phyloP scores from a whole-genome alignment of 2,888 invertebrate species.

The Sialis fuliginosa region DNA sequence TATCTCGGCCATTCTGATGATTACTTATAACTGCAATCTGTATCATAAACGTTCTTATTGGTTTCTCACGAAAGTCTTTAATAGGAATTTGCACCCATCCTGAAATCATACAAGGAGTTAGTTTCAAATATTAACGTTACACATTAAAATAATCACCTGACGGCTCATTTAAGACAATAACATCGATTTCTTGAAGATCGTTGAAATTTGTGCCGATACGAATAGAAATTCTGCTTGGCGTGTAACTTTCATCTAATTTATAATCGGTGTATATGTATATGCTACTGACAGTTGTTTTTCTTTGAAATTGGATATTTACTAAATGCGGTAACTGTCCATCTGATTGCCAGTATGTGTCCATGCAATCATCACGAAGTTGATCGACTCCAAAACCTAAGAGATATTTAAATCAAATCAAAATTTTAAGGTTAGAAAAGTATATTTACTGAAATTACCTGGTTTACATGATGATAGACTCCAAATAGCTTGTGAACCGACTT shows the following conservation, averaged over 20 bases:
- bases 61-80: conserved; percentile 70
- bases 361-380: conserved; percentile 83
- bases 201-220: conserved; percentile 91
- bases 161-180: conserved; percentile 84
- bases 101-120: conserved; percentile 16
- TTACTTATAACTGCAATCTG: conserved; percentile 94
- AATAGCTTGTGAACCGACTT: conserved; percentile 85
- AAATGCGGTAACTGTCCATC: conserved; percentile 97
- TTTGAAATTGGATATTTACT: conserved; percentile 90
- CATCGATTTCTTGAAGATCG: conserved; percentile 90
- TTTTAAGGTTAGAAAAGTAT: background rate
- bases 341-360: conserved; percentile 99
- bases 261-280: conserved; percentile 96
- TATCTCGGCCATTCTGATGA: conserved; percentile 97
- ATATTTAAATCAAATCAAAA: background rate
- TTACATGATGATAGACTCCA: conserved; percentile 99
- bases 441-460: conserved; percentile 44
- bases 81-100: conserved; percentile 94
- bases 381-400: conserved; percentile 87
- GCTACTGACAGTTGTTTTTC: conserved; percentile 87
- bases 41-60: conserved; percentile 89
- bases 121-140: background rate
- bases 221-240: conserved; percentile 86
- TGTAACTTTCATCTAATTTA: conserved; percentile 97
- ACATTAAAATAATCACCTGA: conserved; percentile 31